Conservation (phyloP, 1,140 invertebrate species). For the Listronotus oregonensis region DNA sequence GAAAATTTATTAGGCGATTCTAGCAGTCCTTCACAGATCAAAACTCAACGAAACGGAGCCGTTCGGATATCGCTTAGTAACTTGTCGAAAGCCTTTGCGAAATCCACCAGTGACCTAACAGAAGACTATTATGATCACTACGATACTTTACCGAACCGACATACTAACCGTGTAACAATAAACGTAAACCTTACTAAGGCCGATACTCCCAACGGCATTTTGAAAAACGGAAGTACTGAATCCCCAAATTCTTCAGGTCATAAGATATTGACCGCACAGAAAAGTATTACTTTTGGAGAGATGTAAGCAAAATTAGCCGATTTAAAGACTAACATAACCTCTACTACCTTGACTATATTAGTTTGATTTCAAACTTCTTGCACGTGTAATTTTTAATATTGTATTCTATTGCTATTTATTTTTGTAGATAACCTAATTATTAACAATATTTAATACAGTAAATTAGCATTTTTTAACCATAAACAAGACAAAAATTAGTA, state of each 20-base stretch:
- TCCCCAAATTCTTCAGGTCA: conserved; percentile 31
- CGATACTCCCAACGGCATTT: conserved; percentile 51
- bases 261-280: conserved; percentile 52
- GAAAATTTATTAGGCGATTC: conserved; percentile 55
- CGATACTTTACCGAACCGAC: conserved; percentile 38
- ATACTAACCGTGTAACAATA: conserved; percentile 48
- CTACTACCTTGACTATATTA: not conserved
- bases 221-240: conserved; percentile 50
- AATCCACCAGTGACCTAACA: conserved; percentile 50
- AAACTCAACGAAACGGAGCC: conserved; percentile 57
- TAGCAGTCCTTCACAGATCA: conserved; percentile 41
- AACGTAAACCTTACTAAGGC: conserved; percentile 42
- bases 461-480: too few relatives aligned
- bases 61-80: conserved; percentile 59
- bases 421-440: too few relatives aligned
- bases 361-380: not conserved
- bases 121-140: conserved; percentile 25
- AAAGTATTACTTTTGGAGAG: conserved; percentile 57
- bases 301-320: conserved; percentile 51
- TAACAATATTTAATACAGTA: too few relatives aligned
- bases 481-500: too few relatives aligned
- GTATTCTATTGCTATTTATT: too few relatives aligned
- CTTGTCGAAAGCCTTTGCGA: conserved; percentile 58
- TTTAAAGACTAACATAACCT: conserved; percentile 12
- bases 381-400: too few relatives aligned